These are phyloP conservation scores for Aspidoscelis tigris DNA, from an alignment of 2,113 vertebrate genomes.

Conservation along the genomic window DNA sequence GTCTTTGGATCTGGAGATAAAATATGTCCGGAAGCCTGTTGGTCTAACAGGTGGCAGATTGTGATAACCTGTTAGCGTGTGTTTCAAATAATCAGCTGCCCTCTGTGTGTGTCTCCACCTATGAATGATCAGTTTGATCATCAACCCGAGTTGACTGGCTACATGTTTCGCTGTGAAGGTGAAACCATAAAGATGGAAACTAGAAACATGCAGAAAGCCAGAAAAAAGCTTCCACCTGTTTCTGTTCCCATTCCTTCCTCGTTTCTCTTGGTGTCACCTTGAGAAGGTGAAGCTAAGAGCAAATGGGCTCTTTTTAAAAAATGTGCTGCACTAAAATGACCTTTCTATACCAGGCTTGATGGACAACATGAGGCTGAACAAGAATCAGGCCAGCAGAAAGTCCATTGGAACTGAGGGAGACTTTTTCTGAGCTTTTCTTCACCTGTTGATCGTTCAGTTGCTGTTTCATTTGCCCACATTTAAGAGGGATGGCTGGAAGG, in stretches of 20 bases:
- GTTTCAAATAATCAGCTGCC: no score
- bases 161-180: constrained; percentile 41
- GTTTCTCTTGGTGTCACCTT: constrained; percentile 45
- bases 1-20: no score
- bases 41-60: no score
- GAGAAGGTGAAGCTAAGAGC: constrained; percentile 22
- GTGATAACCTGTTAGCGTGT: no score
- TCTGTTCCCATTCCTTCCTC: constrained; percentile 53
- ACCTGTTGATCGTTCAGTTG: no score
- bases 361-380: not conserved
- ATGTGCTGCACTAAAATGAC: no score
- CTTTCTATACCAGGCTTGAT: not conserved
- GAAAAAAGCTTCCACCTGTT: constrained; percentile 34
- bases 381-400: not conserved
- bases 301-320: not conserved
- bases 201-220: constrained; percentile 41
- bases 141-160: not conserved
- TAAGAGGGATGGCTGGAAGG: no score
- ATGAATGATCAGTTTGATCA: no score
- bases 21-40: no score
- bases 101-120: no score
- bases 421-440: not conserved
- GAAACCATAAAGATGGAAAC: constrained; percentile 29
- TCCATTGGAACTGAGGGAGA: not conserved
- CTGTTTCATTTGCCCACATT: not conserved